Percentiles rank a stretch among this genome's conserved stretches.
phyloP scores from a whole-genome alignment of 2,797 vertebrate species.

The Melopsittacus undulatus region DNA sequence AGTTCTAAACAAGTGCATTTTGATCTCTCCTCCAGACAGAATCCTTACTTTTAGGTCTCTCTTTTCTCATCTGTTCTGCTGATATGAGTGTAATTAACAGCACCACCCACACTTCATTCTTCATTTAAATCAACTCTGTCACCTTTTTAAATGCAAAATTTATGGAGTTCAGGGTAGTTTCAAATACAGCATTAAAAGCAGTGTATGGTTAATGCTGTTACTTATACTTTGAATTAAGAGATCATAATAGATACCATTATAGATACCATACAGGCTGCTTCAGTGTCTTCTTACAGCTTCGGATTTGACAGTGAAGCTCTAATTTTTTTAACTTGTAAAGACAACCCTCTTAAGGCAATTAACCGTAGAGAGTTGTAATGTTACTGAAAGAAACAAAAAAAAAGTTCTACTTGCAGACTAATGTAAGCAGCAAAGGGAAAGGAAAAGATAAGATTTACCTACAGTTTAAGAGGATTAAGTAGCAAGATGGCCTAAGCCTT shows the following conservation, averaged over 20 bases:
- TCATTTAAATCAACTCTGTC: not conserved
- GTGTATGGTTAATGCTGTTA: not conserved
- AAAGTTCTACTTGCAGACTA: not conserved
- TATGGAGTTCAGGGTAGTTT: not conserved
- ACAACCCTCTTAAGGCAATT: not conserved
- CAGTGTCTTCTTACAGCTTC: not conserved
- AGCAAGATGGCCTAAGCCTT: not conserved
- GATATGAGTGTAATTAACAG: not conserved
- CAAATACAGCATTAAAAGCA: not conserved
- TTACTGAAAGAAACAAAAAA: not conserved
- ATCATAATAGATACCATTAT: not conserved
- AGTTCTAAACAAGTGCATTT: not conserved
- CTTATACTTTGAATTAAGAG: not conserved
- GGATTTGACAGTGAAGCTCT: not conserved
- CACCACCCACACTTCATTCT: not conserved
- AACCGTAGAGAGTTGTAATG: not conserved
- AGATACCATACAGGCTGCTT: not conserved
- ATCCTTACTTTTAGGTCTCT: not conserved
- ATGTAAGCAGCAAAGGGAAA: not conserved
- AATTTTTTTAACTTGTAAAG: not conserved
- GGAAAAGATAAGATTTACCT: not conserved
- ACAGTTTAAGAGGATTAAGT: not conserved
- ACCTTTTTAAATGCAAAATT: not conserved
- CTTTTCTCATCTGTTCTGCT: not conserved
- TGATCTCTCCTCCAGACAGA: not conserved